Percentiles rank a stretch among this genome's conserved stretches.
These are phyloP conservation scores for Rhamphomyia laevipes DNA, from an alignment of 2,888 invertebrate species.

Conservation along the genomic window DNA sequence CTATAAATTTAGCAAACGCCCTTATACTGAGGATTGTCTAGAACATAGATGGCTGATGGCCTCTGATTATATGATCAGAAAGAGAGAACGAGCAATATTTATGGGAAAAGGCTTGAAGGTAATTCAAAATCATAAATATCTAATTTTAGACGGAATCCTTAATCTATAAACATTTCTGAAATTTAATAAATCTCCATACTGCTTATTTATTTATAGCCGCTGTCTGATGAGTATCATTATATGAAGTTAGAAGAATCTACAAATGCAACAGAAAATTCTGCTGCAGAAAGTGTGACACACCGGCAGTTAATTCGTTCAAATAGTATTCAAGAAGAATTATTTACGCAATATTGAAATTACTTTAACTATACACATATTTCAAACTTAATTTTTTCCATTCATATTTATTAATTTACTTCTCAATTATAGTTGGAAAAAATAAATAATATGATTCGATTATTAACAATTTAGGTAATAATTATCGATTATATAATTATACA, in stretches of 20 bases:
- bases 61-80: slow-evolving; percentile 85
- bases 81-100: slow-evolving; percentile 79
- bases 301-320: slow-evolving; percentile 59
- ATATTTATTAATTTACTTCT: too few relatives aligned
- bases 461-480: too few relatives aligned
- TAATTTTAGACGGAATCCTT: too few relatives aligned
- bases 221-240: slow-evolving; percentile 68
- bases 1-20: slow-evolving; percentile 63
- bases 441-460: too few relatives aligned
- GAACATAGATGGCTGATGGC: slow-evolving; percentile 94
- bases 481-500: too few relatives aligned
- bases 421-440: too few relatives aligned
- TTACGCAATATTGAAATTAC: slow-evolving; percentile 31
- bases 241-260: slow-evolving; percentile 51
- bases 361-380: too few relatives aligned
- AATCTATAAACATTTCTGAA: background rate
- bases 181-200: background rate
- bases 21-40: slow-evolving; percentile 85
- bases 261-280: slow-evolving; percentile 44
- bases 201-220: slow-evolving; percentile 44
- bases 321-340: slow-evolving; percentile 75
- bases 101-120: slow-evolving; percentile 72
- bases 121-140: too few relatives aligned
- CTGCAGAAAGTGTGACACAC: slow-evolving; percentile 44
- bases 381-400: too few relatives aligned